phyloP scores from a whole-genome alignment of 2,797 vertebrate genomes.

The Lindbergichthys nudifrons region DNA sequence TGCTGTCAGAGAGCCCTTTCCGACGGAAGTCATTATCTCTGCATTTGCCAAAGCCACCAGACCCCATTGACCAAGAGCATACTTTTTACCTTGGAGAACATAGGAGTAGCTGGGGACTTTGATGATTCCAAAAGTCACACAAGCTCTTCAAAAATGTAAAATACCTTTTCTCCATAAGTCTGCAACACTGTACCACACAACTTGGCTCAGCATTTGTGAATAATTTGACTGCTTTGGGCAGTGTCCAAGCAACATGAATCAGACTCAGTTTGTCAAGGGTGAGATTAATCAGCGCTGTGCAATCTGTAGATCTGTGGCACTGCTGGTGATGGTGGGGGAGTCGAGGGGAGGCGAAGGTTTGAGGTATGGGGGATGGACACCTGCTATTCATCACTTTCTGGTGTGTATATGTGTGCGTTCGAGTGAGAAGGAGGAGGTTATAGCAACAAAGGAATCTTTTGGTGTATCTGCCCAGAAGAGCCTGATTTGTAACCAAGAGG shows the following conservation, averaged over 20 bases:
- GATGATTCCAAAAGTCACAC: too few species aligned
- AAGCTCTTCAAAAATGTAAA: too few species aligned
- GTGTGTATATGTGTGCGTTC: conserved; percentile 11
- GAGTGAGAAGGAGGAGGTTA: conserved; percentile 3
- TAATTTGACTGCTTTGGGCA: conserved; percentile 15
- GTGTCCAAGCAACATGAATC: conserved; percentile 38
- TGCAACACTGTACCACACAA: neutral
- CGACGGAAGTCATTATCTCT: too few species aligned
- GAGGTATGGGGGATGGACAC: conserved; percentile 19
- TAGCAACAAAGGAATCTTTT: conserved; percentile 47
- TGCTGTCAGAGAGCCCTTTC: too few species aligned
- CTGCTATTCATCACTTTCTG: conserved; percentile 57
- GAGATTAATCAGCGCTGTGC: conserved; percentile 50
- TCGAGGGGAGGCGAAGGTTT: neutral
- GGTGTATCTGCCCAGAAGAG: conserved; percentile 31
- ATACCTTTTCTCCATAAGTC: neutral
- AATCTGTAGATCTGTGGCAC: conserved; percentile 61
- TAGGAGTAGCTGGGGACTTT: too few species aligned
- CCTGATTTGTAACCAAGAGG: conserved; percentile 33
- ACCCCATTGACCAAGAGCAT: too few species aligned
- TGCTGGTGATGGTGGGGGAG: conserved; percentile 20
- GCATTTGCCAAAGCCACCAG: too few species aligned
- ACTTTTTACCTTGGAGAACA: too few species aligned
- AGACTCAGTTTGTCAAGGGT: conserved; percentile 38
- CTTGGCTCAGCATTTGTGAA: neutral